Conservation (phyloP, 2,797 vertebrate genomes). For the Diplodus sargus region DNA sequence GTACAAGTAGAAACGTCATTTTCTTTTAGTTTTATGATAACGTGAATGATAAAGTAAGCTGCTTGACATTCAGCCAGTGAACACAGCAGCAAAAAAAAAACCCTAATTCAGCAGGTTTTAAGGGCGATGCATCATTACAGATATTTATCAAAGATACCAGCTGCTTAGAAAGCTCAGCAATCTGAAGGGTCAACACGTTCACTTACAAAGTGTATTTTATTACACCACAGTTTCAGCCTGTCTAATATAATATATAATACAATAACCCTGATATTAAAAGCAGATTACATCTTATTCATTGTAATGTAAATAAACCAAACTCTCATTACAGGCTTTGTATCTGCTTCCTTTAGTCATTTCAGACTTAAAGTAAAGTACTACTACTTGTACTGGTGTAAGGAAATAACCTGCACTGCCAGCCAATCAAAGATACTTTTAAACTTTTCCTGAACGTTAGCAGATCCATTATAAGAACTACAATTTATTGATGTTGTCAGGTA, state of each 20-base stretch:
- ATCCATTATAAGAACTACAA: slow-evolving; percentile 42
- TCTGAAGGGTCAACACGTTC: background rate
- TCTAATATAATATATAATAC: background rate
- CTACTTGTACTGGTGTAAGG: slow-evolving; percentile 5
- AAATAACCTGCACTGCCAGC: slow-evolving; percentile 20
- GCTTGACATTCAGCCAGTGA: background rate
- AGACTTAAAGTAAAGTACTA: slow-evolving; percentile 15
- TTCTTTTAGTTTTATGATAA: background rate
- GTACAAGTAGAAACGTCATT: background rate
- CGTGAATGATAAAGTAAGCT: slow-evolving; percentile 14
- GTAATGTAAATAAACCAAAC: background rate
- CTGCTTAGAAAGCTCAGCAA: slow-evolving; percentile 5
- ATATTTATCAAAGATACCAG: slow-evolving; percentile 8
- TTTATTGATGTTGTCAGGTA: slow-evolving; percentile 57
- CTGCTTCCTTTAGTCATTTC: background rate
- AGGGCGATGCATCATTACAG: slow-evolving; percentile 10
- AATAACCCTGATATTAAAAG: background rate
- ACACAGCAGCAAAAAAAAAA: background rate
- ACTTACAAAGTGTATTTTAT: background rate
- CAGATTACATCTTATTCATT: background rate
- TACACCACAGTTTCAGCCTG: background rate
- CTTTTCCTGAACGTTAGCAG: slow-evolving; percentile 47
- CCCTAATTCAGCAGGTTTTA: slow-evolving; percentile 4
- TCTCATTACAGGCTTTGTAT: background rate
- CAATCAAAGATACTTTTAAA: slow-evolving; percentile 37